These are phyloP conservation scores for Columba livia DNA, from an alignment of 2,113 vertebrate genomes.

Conservation along the genomic window DNA sequence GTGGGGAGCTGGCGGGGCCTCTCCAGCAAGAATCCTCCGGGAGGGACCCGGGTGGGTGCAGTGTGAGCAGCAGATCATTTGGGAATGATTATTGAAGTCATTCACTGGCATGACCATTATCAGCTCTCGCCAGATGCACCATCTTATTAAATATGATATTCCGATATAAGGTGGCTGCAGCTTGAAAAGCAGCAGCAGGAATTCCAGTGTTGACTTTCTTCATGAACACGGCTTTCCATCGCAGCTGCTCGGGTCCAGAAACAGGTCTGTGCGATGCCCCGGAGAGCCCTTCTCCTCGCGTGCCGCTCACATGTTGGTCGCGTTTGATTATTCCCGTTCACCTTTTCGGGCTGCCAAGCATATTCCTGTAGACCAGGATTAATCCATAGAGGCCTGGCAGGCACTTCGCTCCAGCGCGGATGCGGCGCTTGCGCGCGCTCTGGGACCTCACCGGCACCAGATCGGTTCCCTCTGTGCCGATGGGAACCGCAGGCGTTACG, in stretches of 20 bases:
- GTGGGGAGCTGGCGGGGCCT: neutral
- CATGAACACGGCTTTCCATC: neutral
- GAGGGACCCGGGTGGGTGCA: neutral
- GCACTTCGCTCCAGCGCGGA: fast-evolving
- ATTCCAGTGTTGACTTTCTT: neutral
- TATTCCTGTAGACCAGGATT: neutral
- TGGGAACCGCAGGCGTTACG: neutral
- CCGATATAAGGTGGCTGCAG: neutral
- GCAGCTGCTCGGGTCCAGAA: neutral
- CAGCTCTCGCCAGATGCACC: neutral
- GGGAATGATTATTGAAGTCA: neutral
- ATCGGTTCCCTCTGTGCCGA: fast-evolving
- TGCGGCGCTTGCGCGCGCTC: fast-evolving
- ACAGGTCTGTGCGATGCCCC: neutral
- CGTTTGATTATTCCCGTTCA: neutral
- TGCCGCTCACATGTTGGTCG: neutral
- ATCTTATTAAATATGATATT: neutral
- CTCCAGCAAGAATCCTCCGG: neutral
- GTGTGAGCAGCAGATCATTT: neutral
- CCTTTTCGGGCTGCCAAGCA: neutral
- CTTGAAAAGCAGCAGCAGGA: neutral
- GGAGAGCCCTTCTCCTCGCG: neutral
- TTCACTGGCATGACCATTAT: neutral
- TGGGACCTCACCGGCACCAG: neutral
- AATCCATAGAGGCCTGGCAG: neutral